Evolutionary conservation across 2,113 vertebrate species (phyloP).

Genomic region (sheep (Ovis aries)): ARS-UI_Ramb_v3.0 NC_056062.1:87504501-87505000

Average conservation of each 20-base stretch:
- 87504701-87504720: not conserved
- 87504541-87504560: not conserved
- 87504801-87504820: no score
- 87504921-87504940: fast-evolving
- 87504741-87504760: not conserved
- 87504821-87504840: no score
- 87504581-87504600: not conserved
- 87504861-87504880: no score
- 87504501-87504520: not conserved
- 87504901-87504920: fast-evolving
- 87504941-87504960: no score
- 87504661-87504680: no score
- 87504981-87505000: not conserved
- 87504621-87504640: not conserved
- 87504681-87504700: not conserved
- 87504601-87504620: not conserved
- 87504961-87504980: no score
- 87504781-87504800: fast-evolving
- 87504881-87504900: no score
- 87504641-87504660: not conserved
- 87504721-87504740: not conserved
- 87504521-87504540: not conserved
- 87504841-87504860: fast-evolving
- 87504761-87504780: fast-evolving
- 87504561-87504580: not conserved